Evolutionary conservation across 2,888 invertebrate species (phyloP).

Genomic region (Bembecia ichneumoniformis): DNA sequence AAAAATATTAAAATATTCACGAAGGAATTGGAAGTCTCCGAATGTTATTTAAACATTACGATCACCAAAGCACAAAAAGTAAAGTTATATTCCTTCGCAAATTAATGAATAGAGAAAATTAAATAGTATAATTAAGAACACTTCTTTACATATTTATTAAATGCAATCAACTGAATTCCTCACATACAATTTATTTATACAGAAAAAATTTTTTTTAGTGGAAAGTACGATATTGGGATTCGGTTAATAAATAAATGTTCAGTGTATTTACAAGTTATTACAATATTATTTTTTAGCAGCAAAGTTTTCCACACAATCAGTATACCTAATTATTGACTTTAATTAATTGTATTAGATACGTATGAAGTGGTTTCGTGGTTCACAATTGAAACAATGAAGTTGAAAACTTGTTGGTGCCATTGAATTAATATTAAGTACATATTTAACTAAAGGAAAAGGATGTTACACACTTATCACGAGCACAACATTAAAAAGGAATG

Average conservation of each 20-base stretch:
- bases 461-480: neutral
- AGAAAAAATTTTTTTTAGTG: too few species aligned
- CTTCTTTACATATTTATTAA: too few species aligned
- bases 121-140: too few species aligned
- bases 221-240: too few species aligned
- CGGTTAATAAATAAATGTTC: too few species aligned
- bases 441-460: neutral
- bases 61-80: neutral
- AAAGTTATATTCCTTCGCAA: neutral
- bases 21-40: constrained; percentile 8
- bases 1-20: constrained; percentile 20
- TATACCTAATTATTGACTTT: too few species aligned
- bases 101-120: neutral
- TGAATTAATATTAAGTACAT: neutral
- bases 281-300: too few species aligned
- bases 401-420: neutral
- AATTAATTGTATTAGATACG: neutral
- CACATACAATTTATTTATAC: too few species aligned
- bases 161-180: too few species aligned
- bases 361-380: neutral
- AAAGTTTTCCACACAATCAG: too few species aligned
- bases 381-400: neutral
- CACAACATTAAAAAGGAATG: neutral
- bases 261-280: too few species aligned
- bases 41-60: neutral